Conservation (phyloP, 2,113 vertebrate species). For the Fukomys damarensis region DNA sequence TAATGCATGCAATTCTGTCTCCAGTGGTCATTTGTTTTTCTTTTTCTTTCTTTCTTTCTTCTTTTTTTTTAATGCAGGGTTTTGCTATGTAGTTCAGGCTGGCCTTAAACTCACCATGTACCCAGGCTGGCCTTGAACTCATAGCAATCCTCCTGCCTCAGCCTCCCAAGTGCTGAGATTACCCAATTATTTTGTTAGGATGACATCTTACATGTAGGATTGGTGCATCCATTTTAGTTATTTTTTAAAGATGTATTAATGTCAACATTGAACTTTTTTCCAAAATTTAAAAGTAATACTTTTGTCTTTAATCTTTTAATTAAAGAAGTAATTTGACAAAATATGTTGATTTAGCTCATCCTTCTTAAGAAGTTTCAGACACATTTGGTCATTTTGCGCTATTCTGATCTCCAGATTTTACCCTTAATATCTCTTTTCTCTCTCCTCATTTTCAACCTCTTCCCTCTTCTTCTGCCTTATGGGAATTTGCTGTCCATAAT, state of each 20-base stretch:
- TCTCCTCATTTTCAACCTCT: neutral
- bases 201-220: neutral
- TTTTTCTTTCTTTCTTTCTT: too few species aligned
- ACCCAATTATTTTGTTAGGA: neutral
- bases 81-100: too few species aligned
- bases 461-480: neutral
- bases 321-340: neutral
- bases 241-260: neutral
- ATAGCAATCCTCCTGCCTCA: too few species aligned
- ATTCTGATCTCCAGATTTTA: neutral
- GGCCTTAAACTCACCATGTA: too few species aligned
- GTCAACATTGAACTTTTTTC: neutral
- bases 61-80: too few species aligned
- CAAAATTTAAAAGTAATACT: neutral
- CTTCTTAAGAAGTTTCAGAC: neutral
- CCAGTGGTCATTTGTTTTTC: neutral
- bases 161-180: too few species aligned
- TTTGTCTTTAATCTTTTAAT: neutral
- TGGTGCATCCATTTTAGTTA: neutral
- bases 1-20: neutral
- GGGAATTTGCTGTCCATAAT: neutral
- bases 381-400: neutral
- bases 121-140: too few species aligned
- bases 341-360: neutral
- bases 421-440: neutral